Percentiles rank a stretch among this genome's conserved stretches.
Conservation (phyloP, 2,797 vertebrate genomes). For the Acanthis flammea region DNA sequence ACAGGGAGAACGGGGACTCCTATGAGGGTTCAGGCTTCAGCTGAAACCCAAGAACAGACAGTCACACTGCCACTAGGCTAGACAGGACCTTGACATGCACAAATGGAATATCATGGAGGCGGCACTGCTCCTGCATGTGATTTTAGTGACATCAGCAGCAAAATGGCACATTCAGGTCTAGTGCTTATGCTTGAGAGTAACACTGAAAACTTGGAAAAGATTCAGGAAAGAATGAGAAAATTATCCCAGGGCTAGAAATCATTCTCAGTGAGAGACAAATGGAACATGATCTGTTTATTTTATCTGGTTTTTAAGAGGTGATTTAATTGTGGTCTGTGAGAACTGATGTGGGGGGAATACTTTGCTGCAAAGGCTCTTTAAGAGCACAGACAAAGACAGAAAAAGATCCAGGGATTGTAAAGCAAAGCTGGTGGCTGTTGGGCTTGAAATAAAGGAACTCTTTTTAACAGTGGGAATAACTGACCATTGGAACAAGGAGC, state of each 20-base stretch:
- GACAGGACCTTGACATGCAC: not conserved
- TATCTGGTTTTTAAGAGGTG: constrained; percentile 62
- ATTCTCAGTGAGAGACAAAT: constrained; percentile 7
- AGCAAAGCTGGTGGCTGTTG: not conserved
- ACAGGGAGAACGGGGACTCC: not conserved
- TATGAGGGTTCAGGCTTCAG: not conserved
- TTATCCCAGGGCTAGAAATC: constrained; percentile 47
- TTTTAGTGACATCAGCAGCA: not conserved
- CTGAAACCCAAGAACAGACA: not conserved
- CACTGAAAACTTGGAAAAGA: constrained; percentile 16
- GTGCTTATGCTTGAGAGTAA: not conserved
- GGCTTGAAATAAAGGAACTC: constrained; percentile 41
- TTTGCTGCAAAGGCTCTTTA: constrained; percentile 32
- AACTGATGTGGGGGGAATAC: constrained; percentile 13
- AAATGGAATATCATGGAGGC: not conserved
- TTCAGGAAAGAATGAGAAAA: constrained; percentile 11
- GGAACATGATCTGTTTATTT: constrained; percentile 43
- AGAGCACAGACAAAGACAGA: constrained; percentile 28
- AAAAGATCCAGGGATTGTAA: constrained; percentile 14
- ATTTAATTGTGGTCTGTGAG: constrained; percentile 44
- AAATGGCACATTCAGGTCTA: not conserved
- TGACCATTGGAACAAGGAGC: not conserved
- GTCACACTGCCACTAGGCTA: not conserved
- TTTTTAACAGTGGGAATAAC: constrained; percentile 53
- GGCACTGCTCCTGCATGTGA: not conserved